Evolutionary conservation across 92 coral and sea anemone genomes (phyloP), one percentile per base, ranked within the genome.

Genomic region (Meandrina meandrites): DNA sequence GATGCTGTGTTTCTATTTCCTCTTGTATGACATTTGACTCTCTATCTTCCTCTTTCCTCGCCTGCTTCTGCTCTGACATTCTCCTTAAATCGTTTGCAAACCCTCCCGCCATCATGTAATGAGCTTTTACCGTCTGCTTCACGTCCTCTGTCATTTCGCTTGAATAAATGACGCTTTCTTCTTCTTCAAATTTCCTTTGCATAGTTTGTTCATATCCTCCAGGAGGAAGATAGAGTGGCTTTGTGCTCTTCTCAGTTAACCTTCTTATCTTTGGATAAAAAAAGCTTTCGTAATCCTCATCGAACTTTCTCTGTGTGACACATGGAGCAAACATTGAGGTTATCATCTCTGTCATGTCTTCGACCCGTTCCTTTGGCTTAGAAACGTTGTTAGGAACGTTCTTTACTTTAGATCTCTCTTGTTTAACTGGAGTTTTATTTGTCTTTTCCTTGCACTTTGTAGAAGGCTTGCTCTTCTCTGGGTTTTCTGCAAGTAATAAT

Each of bases 241-340:
- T 62, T 3, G n/a, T 14, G 1, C 34, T 35, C 9, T 22, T 30
- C 35, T 22, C 57, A 34, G 16, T 2, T 21, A 66, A 27, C 48
- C 19, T 27, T 60, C 24, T 34, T 18, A 83, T 47, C 69, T 83
- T 83, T 21, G 17, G 79, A 75, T 57, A 78, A 1, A 54, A 5
- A 16, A 42, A 84, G 27, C 73, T 28, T 27, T 74, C 87, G 37
- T 40, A 73, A 73, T 84, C 73, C 16, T 66, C 71, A 32, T 56
- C 80, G 37, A 36, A 35, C 36, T 76, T 17, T n/a, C 42, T 40
- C 24, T 19, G 74, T 84, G 14, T 18, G 35, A 75, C 37, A 50
- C 50, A 50, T 6, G 86, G 79, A 30, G 56, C 86, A 51, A 36
- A 84, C 87, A 84, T 84, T 57, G 80, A 54, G 31, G 14, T 24